Evolutionary conservation across 2,888 invertebrate genomes (phyloP), one percentile per base, ranked within the genome.

Genomic region (Siphlonurus alternatus): DNA sequence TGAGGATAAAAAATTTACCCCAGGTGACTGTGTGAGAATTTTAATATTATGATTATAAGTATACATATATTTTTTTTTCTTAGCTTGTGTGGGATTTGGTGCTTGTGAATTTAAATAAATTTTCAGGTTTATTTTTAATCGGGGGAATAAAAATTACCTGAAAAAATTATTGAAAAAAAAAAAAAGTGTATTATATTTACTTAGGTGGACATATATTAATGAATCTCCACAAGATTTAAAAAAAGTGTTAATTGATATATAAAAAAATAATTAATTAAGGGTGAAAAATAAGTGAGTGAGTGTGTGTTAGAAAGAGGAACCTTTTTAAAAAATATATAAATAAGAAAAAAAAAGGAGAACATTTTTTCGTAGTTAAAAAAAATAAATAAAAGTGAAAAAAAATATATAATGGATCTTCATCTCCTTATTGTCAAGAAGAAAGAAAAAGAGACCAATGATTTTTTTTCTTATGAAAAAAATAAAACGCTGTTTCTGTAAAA

Each of bases 101-200:
- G n/a, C n/a, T n/a, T n/a, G n/a, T n/a, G n/a, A n/a, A n/a, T n/a
- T n/a, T n/a, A n/a, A n/a, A n/a, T n/a, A n/a, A n/a, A n/a, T n/a
- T n/a, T n/a, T n/a, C n/a, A n/a, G n/a, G n/a, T n/a, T n/a, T n/a
- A n/a, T n/a, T n/a, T n/a, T n/a, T n/a, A n/a, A n/a, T n/a, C n/a
- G n/a, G n/a, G 67, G 66, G 69, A 64, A 70, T 71, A 69, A 67
- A 68, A 67, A 65, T 65, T 62, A 51, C 61, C 71, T 67, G 72
- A 72, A 68, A 67, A 66, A 66, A 68, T 68, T 66, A 68, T 69
- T 66, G 68, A 69, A 70, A 65, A 66, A 66, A 67, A 71, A 71
- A 71, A 66, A 62, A 62, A 59, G 65, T 62, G 59, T 65, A 63
- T 65, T n/a, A n/a, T n/a, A n/a, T 38, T 5, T 10, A 38, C 15